Conservation (phyloP, 2,888 invertebrate genomes). For the Drosophila sordidula region DNA sequence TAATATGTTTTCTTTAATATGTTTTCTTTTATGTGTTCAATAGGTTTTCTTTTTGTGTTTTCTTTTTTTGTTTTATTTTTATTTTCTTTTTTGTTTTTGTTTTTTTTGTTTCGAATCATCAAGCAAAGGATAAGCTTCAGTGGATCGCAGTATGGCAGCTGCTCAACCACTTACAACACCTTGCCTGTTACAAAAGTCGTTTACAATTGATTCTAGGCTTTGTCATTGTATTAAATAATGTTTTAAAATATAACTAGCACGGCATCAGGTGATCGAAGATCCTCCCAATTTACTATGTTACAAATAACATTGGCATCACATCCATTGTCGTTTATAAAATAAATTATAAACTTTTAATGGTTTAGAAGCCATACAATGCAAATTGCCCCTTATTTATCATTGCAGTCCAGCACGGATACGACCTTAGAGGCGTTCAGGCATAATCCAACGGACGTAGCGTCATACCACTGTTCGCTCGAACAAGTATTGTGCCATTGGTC, state of each 20-base stretch:
- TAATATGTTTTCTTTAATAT: too few species aligned
- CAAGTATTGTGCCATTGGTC: conserved; percentile 58
- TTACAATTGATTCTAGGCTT: conserved; percentile 38
- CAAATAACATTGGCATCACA: conserved; percentile 42
- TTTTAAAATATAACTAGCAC: conserved; percentile 37
- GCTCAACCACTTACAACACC: conserved; percentile 24
- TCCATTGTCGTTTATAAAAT: conserved; percentile 22
- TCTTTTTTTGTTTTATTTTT: too few species aligned
- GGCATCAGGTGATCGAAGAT: conserved; percentile 31
- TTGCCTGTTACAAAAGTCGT: conserved; percentile 35
- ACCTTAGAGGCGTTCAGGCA: conserved; percentile 28
- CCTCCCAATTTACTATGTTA: conserved; percentile 40
- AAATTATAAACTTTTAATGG: background rate
- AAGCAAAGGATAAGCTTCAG: conserved; percentile 16
- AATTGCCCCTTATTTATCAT: conserved; percentile 53
- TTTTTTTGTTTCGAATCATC: too few species aligned
- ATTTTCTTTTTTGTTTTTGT: too few species aligned
- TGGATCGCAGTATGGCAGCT: conserved; percentile 27
- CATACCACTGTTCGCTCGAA: conserved; percentile 58
- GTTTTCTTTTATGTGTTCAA: too few species aligned
- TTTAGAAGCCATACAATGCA: conserved; percentile 36
- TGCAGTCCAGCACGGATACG: conserved; percentile 57
- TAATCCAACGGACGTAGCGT: conserved; percentile 51
- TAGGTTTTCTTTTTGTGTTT: too few species aligned
- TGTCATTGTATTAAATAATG: conserved; percentile 32